These are phyloP conservation scores for Ophthalmolycus amberensis DNA, from an alignment of 2,113 vertebrate species.

Conservation along the genomic window DNA sequence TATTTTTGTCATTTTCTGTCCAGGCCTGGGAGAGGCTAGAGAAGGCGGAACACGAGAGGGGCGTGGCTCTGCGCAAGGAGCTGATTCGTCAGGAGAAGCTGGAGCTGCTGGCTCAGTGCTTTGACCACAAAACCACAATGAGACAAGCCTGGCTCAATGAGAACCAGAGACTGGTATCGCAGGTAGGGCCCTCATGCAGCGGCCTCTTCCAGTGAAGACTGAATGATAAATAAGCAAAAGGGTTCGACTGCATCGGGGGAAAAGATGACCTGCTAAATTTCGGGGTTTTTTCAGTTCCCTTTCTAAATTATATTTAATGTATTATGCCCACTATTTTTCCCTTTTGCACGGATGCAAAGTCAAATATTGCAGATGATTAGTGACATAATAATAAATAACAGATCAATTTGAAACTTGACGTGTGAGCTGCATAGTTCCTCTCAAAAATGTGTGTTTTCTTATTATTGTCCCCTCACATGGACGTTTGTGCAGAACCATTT, in stretches of 20 bases:
- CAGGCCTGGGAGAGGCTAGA: conserved; percentile 94
- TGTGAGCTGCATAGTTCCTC: neutral
- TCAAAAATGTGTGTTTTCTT: too few relatives aligned
- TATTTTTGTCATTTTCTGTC: neutral
- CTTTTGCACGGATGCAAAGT: neutral
- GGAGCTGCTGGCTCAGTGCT: conserved; percentile 93
- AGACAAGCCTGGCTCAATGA: conserved; percentile 96
- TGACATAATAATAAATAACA: neutral
- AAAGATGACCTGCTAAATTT: neutral
- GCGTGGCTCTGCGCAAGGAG: conserved; percentile 90
- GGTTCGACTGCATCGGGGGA: neutral
- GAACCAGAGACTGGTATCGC: conserved; percentile 95
- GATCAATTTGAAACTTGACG: neutral
- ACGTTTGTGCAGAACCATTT: neutral
- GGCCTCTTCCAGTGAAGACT: neutral
- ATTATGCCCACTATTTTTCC: neutral
- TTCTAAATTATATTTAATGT: neutral
- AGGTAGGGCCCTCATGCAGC: conserved; percentile 83
- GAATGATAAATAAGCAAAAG: neutral
- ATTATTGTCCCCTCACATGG: neutral
- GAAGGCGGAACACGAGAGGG: conserved; percentile 95
- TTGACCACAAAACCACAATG: conserved; percentile 96
- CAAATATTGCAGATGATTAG: neutral
- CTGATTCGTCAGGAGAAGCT: conserved; percentile 96
- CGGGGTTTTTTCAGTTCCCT: neutral